These are phyloP conservation scores for Reticulitermes lucifugus DNA, from an alignment of 2,888 invertebrate species.

Conservation along the genomic window DNA sequence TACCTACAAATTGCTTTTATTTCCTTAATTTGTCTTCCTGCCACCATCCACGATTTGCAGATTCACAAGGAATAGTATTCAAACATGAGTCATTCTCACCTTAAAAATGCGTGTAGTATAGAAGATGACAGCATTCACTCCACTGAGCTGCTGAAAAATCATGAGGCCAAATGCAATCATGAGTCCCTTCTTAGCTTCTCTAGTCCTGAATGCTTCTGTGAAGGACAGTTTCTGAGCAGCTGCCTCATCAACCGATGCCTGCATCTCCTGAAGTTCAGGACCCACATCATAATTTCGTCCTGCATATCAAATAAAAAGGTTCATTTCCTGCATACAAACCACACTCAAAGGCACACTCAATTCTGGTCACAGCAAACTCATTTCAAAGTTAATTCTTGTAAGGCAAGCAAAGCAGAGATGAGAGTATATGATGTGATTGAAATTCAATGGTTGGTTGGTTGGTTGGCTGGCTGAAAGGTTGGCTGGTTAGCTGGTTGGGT, in stretches of 20 bases:
- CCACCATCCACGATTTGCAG: no score
- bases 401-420: no score
- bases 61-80: no score
- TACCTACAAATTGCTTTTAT: no score
- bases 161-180: conserved; percentile 82
- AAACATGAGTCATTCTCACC: conserved; percentile 53
- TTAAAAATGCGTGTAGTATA: conserved; percentile 81
- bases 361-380: no score
- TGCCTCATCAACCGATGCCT: conserved; percentile 68
- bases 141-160: conserved; percentile 90
- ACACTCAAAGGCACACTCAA: neutral
- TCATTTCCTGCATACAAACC: neutral
- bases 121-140: conserved; percentile 87
- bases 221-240: conserved; percentile 70
- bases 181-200: conserved; percentile 74
- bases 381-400: no score
- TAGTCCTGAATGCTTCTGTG: conserved; percentile 69
- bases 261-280: conserved; percentile 72
- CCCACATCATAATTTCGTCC: conserved; percentile 77
- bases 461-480: no score
- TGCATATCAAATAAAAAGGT: neutral
- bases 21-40: no score
- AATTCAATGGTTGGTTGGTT: no score
- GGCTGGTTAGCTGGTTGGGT: no score
- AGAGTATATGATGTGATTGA: no score